Percentiles rank a stretch among this genome's conserved stretches.
phyloP scores from a whole-genome alignment of 2,888 invertebrate genomes.

The Meghimatium bilineatum region DNA sequence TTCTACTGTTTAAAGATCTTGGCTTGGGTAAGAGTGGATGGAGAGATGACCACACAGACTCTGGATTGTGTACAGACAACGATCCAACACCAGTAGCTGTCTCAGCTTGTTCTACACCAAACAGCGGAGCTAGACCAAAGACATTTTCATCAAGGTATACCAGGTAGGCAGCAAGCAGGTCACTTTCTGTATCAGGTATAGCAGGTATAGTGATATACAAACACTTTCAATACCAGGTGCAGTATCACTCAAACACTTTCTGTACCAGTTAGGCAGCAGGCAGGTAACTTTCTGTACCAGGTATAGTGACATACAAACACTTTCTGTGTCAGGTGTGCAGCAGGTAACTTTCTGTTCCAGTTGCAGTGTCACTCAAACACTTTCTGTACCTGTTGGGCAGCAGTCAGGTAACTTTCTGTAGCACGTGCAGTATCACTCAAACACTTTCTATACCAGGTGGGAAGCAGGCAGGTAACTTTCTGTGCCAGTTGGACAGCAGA shows the following conservation, averaged over 20 bases:
- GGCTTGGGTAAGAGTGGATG: conserved; percentile 9
- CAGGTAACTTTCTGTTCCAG: not conserved
- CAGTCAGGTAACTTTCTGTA: not conserved
- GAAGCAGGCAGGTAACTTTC: too few relatives aligned
- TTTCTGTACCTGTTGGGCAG: not conserved
- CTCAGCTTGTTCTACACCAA: conserved; percentile 42
- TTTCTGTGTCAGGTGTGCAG: not conserved
- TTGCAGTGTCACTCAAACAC: not conserved
- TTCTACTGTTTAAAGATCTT: too few relatives aligned
- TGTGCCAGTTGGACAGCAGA: conserved; percentile 58
- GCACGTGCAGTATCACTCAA: not conserved
- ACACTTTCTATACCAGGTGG: not conserved
- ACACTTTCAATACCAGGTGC: not conserved
- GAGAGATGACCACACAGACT: conserved; percentile 43
- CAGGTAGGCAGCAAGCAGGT: conserved; percentile 41
- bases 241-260: not conserved
- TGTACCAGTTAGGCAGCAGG: not conserved
- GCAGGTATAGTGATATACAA: not conserved
- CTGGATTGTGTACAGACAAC: conserved; percentile 41
- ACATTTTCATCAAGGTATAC: conserved; percentile 66
- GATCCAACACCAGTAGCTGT: conserved; percentile 43
- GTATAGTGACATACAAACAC: not conserved
- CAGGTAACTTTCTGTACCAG: not conserved
- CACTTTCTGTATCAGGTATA: not conserved
- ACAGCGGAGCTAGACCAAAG: conserved; percentile 72